A percentile compares a stretch with the other conserved stretches of the same genome.
These are phyloP conservation scores for Enteromius viviparus DNA, from an alignment of 2,797 vertebrate species.

Conservation along the genomic window DNA sequence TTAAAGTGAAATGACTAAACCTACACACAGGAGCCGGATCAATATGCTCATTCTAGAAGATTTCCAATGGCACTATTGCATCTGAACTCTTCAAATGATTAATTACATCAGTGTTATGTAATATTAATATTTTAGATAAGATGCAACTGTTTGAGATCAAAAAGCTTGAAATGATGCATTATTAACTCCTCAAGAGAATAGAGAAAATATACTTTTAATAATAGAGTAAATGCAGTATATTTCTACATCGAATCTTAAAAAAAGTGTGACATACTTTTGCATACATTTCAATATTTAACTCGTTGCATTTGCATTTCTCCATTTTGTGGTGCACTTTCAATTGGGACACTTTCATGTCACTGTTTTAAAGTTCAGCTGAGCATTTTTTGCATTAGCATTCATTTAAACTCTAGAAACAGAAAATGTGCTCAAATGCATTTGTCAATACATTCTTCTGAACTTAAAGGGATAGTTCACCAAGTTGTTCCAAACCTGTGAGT, in stretches of 20 bases:
- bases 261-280: background rate
- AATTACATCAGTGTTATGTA: too few species aligned
- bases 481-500: background rate
- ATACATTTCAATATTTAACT: background rate
- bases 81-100: background rate
- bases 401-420: background rate
- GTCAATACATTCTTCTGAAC: background rate
- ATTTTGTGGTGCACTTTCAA: background rate
- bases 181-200: background rate
- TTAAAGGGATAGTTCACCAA: background rate
- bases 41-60: too few species aligned
- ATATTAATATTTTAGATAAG: slow-evolving; percentile 1
- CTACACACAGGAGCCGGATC: too few species aligned
- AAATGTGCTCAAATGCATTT: background rate
- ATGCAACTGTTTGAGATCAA: background rate
- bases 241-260: background rate
- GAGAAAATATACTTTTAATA: slow-evolving; percentile 5
- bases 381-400: background rate
- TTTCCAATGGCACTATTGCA: too few species aligned
- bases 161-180: background rate
- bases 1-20: too few species aligned
- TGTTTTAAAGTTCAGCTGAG: background rate
- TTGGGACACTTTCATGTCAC: background rate
- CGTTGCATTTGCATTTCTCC: background rate
- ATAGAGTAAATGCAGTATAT: background rate